phyloP scores from a whole-genome alignment of 2,797 vertebrate species.

The Apogon hyalosoma region DNA sequence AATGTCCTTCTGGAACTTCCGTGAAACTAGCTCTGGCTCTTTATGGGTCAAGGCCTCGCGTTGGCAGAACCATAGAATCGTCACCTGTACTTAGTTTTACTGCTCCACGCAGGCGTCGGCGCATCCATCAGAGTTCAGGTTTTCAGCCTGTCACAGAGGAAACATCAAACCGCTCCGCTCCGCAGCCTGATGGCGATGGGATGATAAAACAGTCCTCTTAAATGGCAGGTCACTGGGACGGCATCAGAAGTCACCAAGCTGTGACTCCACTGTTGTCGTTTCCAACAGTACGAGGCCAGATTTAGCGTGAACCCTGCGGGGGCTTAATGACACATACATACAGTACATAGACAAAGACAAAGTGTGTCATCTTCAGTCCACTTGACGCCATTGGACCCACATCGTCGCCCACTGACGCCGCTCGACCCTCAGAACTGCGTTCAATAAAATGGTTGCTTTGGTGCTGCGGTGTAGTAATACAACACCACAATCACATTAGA shows the following conservation, averaged over 20 bases:
- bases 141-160: not conserved
- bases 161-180: conserved; percentile 8
- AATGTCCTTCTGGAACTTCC: too few relatives aligned
- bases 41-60: too few relatives aligned
- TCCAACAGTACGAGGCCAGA: conserved; percentile 35
- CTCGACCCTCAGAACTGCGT: not conserved
- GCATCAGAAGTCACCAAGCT: conserved; percentile 41
- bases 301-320: conserved; percentile 27
- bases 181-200: conserved; percentile 14
- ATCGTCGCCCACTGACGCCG: conserved; percentile 19
- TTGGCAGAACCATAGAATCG: too few relatives aligned
- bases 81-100: too few relatives aligned
- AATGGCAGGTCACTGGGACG: conserved; percentile 36
- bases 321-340: conserved; percentile 4
- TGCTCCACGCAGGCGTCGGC: too few relatives aligned
- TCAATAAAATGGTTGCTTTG: conserved; percentile 3
- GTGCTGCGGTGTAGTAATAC: not conserved
- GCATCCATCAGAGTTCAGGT: not conserved
- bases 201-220: conserved; percentile 2
- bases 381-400: conserved; percentile 29
- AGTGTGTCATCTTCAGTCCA: conserved; percentile 28
- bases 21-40: too few relatives aligned
- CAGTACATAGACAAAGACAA: conserved; percentile 1
- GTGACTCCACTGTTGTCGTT: conserved; percentile 30
- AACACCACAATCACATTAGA: not conserved